Conservation (phyloP, 53 echinoderm and acorn worm species). For the Astropecten irregularis region DNA sequence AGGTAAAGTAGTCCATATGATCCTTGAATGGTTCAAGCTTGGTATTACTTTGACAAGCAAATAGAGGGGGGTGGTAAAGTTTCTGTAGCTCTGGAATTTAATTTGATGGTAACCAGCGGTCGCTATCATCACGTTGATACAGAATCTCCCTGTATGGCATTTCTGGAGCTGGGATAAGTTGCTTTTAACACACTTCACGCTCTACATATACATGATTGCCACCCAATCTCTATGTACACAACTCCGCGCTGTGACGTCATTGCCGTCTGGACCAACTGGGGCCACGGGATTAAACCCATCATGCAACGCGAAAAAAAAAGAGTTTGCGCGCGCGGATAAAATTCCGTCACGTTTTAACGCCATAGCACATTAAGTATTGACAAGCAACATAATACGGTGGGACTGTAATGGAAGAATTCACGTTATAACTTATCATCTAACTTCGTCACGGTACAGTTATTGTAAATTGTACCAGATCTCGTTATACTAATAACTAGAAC, state of each 20-base stretch:
- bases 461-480: background rate
- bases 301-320: background rate
- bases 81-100: background rate
- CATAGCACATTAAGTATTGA: background rate
- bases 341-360: conserved; percentile 2
- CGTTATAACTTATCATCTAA: background rate
- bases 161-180: conserved; percentile 11
- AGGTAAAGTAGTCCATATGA: too few relatives aligned
- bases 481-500: too few relatives aligned
- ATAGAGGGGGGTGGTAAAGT: too few relatives aligned
- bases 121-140: conserved; percentile 43
- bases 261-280: conserved; percentile 4
- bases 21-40: too few relatives aligned
- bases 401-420: background rate
- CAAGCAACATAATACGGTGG: background rate
- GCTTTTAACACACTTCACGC: conserved; percentile 27
- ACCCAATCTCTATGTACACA: background rate
- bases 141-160: background rate
- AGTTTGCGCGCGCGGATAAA: background rate
- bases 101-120: conserved; percentile 61
- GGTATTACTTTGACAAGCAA: too few relatives aligned
- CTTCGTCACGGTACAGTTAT: background rate
- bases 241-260: background rate
- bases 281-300: background rate
- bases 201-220: background rate